Percentiles rank a stretch among this genome's conserved stretches.
phyloP scores from a whole-genome alignment of 1,140 invertebrate species.

The Physella acuta region DNA sequence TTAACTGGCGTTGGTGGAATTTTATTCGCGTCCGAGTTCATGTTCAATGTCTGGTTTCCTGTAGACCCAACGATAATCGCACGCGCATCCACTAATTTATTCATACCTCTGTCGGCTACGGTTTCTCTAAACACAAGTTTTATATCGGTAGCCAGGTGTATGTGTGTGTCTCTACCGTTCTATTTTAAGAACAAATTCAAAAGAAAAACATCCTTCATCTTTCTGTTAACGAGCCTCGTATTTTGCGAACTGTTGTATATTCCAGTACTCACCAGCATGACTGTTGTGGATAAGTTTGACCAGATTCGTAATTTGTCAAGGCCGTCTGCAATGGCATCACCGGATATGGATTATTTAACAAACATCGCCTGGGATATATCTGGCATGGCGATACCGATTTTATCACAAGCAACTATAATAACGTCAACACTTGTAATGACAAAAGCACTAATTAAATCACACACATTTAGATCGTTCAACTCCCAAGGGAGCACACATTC shows the following conservation, averaged over 20 bases:
- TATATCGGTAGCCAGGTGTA: neutral
- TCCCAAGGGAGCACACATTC: too few species aligned
- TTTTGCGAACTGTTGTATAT: neutral
- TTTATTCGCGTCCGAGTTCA: neutral
- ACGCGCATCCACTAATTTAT: neutral
- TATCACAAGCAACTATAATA: neutral
- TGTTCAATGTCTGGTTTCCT: too few species aligned
- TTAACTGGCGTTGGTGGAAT: neutral
- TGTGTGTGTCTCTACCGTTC: neutral
- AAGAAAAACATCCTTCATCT: neutral
- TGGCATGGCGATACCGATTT: neutral
- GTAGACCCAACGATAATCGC: neutral
- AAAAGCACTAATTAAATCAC: neutral
- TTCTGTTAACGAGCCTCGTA: neutral
- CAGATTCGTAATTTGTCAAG: neutral
- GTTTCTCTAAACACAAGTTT: neutral
- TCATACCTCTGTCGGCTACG: neutral
- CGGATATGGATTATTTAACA: neutral
- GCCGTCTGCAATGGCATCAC: neutral
- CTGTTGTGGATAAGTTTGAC: neutral
- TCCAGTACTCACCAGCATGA: conserved; percentile 5
- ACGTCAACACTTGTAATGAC: neutral
- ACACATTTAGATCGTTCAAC: neutral
- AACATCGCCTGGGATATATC: neutral
- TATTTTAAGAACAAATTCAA: conserved; percentile 7